Percentiles rank a stretch among this genome's conserved stretches.
These are phyloP conservation scores for Anomalospiza imberbis DNA, from an alignment of 2,797 vertebrate species.

Conservation along the genomic window DNA sequence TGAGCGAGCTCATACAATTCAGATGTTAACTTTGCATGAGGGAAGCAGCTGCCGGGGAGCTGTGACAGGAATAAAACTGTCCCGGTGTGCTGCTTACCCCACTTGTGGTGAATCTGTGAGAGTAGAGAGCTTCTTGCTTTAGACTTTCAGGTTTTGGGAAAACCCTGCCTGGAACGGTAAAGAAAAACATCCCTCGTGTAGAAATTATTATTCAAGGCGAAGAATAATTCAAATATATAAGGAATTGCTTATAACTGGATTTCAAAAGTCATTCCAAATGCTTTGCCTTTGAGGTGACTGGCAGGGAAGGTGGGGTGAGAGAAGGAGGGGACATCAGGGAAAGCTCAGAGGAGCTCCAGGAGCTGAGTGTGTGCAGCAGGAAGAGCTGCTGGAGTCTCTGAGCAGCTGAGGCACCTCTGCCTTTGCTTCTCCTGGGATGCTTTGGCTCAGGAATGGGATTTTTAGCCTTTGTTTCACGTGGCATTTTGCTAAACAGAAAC, in stretches of 20 bases:
- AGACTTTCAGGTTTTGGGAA: background rate
- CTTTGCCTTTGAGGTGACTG: background rate
- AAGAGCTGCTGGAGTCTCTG: background rate
- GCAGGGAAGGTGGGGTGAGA: background rate
- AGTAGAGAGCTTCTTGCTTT: background rate
- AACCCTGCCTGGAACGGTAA: background rate
- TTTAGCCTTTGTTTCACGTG: background rate
- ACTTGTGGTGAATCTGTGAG: background rate
- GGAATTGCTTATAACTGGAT: background rate
- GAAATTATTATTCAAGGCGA: background rate
- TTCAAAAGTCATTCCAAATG: background rate
- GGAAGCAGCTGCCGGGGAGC: background rate
- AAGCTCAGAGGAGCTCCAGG: background rate
- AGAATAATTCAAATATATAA: background rate
- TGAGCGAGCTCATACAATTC: background rate
- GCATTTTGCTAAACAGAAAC: background rate
- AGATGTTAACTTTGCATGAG: background rate
- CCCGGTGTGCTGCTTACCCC: background rate
- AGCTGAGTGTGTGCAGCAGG: background rate
- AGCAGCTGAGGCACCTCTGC: background rate
- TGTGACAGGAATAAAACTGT: background rate
- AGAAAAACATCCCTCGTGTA: background rate
- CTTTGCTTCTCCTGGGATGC: background rate
- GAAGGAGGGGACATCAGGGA: background rate
- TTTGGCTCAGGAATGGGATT: background rate